Base-by-base conservation (phyloP, 2,888 invertebrate species). In the Mimumesa dahlbomi region DNA sequence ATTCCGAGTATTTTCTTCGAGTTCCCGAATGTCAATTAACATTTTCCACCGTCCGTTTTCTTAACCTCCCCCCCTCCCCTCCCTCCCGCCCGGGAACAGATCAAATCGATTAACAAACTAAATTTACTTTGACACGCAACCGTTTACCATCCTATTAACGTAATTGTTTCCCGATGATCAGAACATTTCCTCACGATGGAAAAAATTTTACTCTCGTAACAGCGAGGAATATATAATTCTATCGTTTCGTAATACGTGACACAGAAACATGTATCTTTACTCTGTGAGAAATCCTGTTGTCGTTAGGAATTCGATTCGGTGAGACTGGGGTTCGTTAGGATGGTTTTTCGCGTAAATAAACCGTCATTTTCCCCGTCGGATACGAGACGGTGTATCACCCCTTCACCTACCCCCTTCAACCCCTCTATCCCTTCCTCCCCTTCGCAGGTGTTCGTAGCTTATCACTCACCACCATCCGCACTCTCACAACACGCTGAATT, bases 401-500 rank as follows among this genome's bases (percentile, higher is more conserved):
- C n/a, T n/a, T n/a, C n/a, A 11, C 29, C 36, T 16, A 31, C 34
- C 52, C 38, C 46, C 21, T 19, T 22, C 22, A 34, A 16, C 48
- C 13, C 9, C 18, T 43, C 16, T n/a, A n/a, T n/a, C n/a, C 38
- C 46, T 29, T 19, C 29, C 22, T 38, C 19, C 48, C 13, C 9
- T 25, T 43, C 16, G 36, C 45, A 50, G 48, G 52, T 62, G 49
- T 68, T 73, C 64, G 43, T 63, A 42, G 53, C 70, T 77, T 75
- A 77, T 79, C 75, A 48, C 61, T 70, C 70, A 52, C 45, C 57
- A 11, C 53, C 57, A 72, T 67, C 77, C 67, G 58, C 59, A 34
- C 63, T 48, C 65, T 59, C 70, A 46, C 70, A 69, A 79, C 75
- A 61, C 75, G 79, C 80, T 77, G 81, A 83, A 84, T 84, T 84